A percentile compares a stretch with the other conserved stretches of the same genome.
These are phyloP conservation scores for Kryptolebias ocellatus DNA, from an alignment of 2,797 vertebrate species.

Conservation along the genomic window DNA sequence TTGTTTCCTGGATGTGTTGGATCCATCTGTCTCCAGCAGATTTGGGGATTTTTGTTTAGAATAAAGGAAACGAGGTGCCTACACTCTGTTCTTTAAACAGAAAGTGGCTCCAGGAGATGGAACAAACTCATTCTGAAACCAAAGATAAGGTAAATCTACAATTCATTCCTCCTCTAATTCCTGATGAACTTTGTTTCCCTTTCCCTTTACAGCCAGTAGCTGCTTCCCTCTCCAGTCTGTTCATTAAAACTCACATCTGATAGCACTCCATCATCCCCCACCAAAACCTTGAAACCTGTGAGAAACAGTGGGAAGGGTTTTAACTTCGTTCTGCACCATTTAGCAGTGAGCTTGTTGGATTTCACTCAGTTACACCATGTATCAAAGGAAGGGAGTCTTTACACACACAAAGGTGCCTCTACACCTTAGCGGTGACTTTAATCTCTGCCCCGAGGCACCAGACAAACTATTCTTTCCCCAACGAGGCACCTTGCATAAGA, in stretches of 20 bases:
- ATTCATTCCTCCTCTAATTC: slow-evolving; percentile 20
- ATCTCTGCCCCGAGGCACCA: slow-evolving; percentile 65
- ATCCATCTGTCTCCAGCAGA: background rate
- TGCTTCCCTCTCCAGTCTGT: slow-evolving; percentile 8
- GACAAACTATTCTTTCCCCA: slow-evolving; percentile 59
- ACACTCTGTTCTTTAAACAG: slow-evolving; percentile 10
- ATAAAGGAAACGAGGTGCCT: slow-evolving; percentile 22
- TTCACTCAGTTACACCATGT: slow-evolving; percentile 77
- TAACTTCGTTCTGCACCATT: slow-evolving; percentile 52
- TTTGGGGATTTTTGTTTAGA: background rate
- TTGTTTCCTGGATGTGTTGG: slow-evolving; percentile 10
- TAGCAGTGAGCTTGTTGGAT: slow-evolving; percentile 68
- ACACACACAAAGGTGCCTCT: slow-evolving; percentile 70
- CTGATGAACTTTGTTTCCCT: slow-evolving; percentile 44
- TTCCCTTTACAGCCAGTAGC: slow-evolving; percentile 51
- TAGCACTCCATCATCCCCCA: slow-evolving; percentile 38
- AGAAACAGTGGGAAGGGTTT: slow-evolving; percentile 60
- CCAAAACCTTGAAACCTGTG: slow-evolving; percentile 58
- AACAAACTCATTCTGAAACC: slow-evolving; percentile 11
- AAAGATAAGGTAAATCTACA: slow-evolving; percentile 26
- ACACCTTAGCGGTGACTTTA: slow-evolving; percentile 72
- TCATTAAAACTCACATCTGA: slow-evolving; percentile 45
- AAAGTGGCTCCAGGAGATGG: slow-evolving; percentile 22
- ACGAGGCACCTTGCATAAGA: slow-evolving; percentile 72
- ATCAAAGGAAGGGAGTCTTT: slow-evolving; percentile 69